Percentiles rank a stretch among this genome's conserved stretches.
These are phyloP conservation scores for Stictonetta naevosa DNA, from an alignment of 2,113 vertebrate species.

Conservation along the genomic window DNA sequence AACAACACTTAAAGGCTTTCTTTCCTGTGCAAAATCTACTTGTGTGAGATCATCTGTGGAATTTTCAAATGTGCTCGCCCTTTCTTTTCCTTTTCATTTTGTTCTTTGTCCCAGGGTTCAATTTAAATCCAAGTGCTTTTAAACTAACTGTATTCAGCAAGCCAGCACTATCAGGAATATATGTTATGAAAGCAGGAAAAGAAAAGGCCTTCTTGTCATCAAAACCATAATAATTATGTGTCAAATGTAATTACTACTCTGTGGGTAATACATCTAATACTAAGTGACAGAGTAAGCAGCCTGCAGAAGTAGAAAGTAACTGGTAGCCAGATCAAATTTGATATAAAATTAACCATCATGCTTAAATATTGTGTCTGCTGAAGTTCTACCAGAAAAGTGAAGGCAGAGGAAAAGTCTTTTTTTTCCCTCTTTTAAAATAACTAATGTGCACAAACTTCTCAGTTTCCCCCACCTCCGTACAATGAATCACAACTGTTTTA, in stretches of 20 bases:
- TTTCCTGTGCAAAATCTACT: constrained; percentile 55
- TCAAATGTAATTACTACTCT: constrained; percentile 87
- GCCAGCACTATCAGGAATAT: constrained; percentile 81
- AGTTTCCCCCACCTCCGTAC: constrained; percentile 1
- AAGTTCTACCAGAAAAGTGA: constrained; percentile 64
- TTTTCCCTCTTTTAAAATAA: not conserved
- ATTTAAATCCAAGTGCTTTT: constrained; percentile 78
- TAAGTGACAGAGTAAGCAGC: constrained; percentile 80
- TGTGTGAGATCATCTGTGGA: constrained; percentile 81
- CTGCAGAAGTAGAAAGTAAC: constrained; percentile 78
- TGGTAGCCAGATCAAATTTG: constrained; percentile 76
- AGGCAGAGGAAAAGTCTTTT: not conserved
- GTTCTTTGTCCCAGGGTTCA: constrained; percentile 68
- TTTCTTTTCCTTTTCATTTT: constrained; percentile 64
- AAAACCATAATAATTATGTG: constrained; percentile 89
- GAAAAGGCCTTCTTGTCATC: constrained; percentile 86
- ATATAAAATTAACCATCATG: constrained; percentile 77
- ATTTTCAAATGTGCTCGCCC: constrained; percentile 58
- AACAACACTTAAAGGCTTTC: constrained; percentile 62
- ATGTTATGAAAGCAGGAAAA: constrained; percentile 82
- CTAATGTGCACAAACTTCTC: not conserved
- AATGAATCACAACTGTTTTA: constrained; percentile 30
- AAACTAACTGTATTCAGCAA: constrained; percentile 77
- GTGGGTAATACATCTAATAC: constrained; percentile 83
- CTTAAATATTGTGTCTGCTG: constrained; percentile 62